Conservation (phyloP, 2,113 vertebrate species). For the Egretta garzetta region DNA sequence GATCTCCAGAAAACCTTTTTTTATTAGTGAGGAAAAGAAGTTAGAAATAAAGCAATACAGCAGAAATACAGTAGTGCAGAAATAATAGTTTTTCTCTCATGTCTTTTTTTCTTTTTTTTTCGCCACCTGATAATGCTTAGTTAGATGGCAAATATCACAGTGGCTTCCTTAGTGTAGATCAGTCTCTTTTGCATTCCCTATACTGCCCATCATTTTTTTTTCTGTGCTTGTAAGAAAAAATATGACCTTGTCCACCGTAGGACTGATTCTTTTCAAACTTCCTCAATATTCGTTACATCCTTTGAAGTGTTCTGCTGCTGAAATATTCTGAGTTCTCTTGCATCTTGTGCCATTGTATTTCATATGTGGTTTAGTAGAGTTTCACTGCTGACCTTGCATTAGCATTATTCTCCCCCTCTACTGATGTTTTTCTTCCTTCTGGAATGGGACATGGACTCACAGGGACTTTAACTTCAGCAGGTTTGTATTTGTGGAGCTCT, state of each 20-base stretch:
- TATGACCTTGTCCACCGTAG: background rate
- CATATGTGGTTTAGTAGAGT: background rate
- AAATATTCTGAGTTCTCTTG: background rate
- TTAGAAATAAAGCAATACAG: background rate
- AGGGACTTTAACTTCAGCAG: background rate
- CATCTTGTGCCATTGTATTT: background rate
- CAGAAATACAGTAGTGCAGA: background rate
- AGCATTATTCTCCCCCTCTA: background rate
- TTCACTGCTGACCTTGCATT: background rate
- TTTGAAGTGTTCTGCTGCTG: background rate
- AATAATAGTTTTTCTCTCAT: background rate
- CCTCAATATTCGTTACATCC: background rate
- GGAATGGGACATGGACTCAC: background rate
- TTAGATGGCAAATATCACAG: background rate
- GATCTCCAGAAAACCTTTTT: background rate
- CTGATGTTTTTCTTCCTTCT: background rate
- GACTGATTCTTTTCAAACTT: background rate
- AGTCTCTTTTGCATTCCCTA: background rate
- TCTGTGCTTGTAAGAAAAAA: background rate
- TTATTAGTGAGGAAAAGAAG: background rate
- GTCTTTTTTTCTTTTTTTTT: background rate
- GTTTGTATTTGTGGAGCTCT: background rate
- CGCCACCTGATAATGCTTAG: background rate
- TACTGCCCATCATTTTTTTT: background rate
- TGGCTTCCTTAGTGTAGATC: background rate